Evolutionary conservation across 2,888 invertebrate genomes (phyloP).

Genomic region (Melanostoma scalare): DNA sequence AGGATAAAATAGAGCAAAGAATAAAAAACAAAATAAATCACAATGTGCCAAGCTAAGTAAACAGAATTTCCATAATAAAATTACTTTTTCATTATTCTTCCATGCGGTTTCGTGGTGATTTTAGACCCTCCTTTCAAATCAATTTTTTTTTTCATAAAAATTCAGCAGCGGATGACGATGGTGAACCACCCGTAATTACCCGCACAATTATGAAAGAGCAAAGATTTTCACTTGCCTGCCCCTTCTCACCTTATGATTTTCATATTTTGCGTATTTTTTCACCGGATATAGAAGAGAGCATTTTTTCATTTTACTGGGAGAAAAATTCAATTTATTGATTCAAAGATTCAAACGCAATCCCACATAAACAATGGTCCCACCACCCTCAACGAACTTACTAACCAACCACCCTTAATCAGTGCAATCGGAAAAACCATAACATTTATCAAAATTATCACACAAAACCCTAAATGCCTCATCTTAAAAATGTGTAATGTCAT

Average conservation of each 20-base stretch:
- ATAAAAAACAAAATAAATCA: conserved; percentile 63
- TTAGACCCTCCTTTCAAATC: conserved; percentile 49
- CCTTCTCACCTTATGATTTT: conserved; percentile 1
- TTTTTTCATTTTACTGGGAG: conserved; percentile 13
- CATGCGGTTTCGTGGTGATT: conserved; percentile 56
- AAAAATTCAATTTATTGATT: conserved; percentile 52
- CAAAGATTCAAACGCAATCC: background rate
- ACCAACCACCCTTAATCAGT: conserved; percentile 38
- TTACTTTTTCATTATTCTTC: conserved; percentile 71
- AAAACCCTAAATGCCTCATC: conserved; percentile 55
- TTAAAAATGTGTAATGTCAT: conserved; percentile 65
- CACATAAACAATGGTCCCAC: conserved; percentile 22
- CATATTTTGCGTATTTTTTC: background rate
- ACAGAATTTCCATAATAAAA: conserved; percentile 73
- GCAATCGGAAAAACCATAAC: conserved; percentile 55
- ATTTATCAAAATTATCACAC: conserved; percentile 72
- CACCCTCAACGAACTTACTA: conserved; percentile 6
- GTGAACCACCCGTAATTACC: conserved; percentile 59
- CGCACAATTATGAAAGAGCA: conserved; percentile 52
- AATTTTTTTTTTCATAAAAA: conserved; percentile 38
- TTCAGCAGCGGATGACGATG: conserved; percentile 38
- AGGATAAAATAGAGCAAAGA: conserved; percentile 59
- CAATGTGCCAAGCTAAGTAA: conserved; percentile 63
- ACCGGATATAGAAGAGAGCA: background rate
- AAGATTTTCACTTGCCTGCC: conserved; percentile 27